phyloP scores from a whole-genome alignment of 1,140 invertebrate species.

The Pogonomyrmex barbatus region DNA sequence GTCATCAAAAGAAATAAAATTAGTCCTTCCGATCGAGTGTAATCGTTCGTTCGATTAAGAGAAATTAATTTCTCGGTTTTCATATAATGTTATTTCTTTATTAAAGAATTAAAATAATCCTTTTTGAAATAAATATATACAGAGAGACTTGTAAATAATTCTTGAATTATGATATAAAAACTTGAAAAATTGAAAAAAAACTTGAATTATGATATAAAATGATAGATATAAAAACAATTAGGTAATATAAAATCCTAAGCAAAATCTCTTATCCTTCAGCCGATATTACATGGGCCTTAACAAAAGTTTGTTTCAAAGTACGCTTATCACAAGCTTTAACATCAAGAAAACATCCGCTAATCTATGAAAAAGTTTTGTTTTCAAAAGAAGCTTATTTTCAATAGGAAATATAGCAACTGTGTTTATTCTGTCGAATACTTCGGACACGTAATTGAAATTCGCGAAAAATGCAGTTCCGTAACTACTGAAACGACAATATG shows the following conservation, averaged over 20 bases:
- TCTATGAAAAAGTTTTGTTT: constrained; percentile 1
- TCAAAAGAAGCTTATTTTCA: not conserved
- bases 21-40: not conserved
- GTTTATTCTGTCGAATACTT: constrained; percentile 3
- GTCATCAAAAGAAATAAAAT: not conserved
- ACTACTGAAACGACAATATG: constrained; percentile 51
- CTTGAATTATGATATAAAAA: not conserved
- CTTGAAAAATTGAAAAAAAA: no score
- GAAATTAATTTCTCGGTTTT: not conserved
- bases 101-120: not conserved
- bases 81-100: not conserved
- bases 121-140: not conserved
- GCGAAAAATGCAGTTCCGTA: constrained; percentile 38
- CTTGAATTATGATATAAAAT: no score
- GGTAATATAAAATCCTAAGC: not conserved
- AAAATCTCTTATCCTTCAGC: not conserved
- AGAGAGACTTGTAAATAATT: not conserved
- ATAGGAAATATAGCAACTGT: constrained; percentile 5
- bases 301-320: not conserved
- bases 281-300: constrained; percentile 1
- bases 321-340: not conserved
- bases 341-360: not conserved
- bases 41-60: not conserved
- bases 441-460: constrained; percentile 40
- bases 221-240: not conserved